phyloP scores from a whole-genome alignment of 2,888 invertebrate genomes.

The Drosophila setosimentum region DNA sequence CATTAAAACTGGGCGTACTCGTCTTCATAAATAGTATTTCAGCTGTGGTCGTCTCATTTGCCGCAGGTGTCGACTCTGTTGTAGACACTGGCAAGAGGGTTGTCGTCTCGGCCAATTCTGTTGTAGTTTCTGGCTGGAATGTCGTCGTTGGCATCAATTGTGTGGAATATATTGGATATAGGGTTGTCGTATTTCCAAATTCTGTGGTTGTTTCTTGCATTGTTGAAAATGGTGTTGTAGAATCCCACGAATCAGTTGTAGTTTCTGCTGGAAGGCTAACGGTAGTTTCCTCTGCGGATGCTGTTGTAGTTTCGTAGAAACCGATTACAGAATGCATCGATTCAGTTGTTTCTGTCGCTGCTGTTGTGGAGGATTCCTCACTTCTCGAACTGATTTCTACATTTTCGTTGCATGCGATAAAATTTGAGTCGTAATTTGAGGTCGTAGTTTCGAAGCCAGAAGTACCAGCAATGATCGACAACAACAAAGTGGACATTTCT shows the following conservation, averaged over 20 bases:
- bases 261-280: not conserved
- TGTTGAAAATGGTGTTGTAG: not conserved
- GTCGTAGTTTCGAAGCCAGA: conserved; percentile 40
- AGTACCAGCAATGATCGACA: conserved; percentile 52
- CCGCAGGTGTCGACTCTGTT: not conserved
- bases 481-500: conserved; percentile 29
- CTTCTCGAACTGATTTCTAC: not conserved
- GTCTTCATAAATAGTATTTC: conserved; percentile 6
- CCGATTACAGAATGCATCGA: not conserved
- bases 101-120: conserved; percentile 1
- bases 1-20: not conserved
- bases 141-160: not conserved
- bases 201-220: conserved; percentile 8
- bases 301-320: not conserved
- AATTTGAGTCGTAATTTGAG: not conserved
- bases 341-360: conserved; percentile 3
- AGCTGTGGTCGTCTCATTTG: conserved; percentile 9
- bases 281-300: not conserved
- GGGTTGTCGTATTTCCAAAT: not conserved
- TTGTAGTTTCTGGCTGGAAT: not conserved
- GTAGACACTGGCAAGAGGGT: not conserved
- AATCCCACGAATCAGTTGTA: not conserved
- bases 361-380: not conserved
- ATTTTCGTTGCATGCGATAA: not conserved
- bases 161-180: not conserved